Percentiles rank a stretch among this genome's conserved stretches.
phyloP scores from a whole-genome alignment of 2,888 invertebrate genomes.

The Proisotoma minuta region DNA sequence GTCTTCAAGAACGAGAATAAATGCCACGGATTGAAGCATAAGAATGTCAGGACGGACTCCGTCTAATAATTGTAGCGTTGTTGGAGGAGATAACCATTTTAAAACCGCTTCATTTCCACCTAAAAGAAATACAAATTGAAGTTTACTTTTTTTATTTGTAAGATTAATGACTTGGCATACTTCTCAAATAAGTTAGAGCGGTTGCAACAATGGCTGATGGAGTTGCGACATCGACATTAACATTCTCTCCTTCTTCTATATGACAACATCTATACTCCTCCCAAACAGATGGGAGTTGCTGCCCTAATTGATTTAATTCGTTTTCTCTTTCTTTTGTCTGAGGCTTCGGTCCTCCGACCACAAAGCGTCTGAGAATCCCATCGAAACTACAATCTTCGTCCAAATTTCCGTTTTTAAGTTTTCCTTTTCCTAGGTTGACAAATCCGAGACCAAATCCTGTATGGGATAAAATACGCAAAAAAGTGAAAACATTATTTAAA shows the following conservation, averaged over 20 bases:
- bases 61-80: conserved; percentile 43
- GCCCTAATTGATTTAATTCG: conserved; percentile 39
- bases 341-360: conserved; percentile 47
- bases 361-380: conserved; percentile 46
- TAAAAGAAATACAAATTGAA: conserved; percentile 11
- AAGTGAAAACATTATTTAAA: background rate
- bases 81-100: conserved; percentile 45
- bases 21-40: conserved; percentile 44
- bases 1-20: conserved; percentile 40
- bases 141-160: no score
- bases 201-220: conserved; percentile 47
- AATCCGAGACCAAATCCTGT: conserved; percentile 45
- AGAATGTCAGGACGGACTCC: conserved; percentile 46
- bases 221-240: conserved; percentile 46
- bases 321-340: conserved; percentile 37
- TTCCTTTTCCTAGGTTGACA: conserved; percentile 44
- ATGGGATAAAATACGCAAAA: background rate
- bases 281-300: conserved; percentile 45
- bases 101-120: conserved; percentile 47
- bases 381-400: conserved; percentile 44
- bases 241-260: conserved; percentile 47
- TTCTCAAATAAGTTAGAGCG: conserved; percentile 44
- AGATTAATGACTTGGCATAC: conserved; percentile 26
- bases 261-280: conserved; percentile 47
- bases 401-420: conserved; percentile 26